Base-by-base conservation (phyloP, 92 coral and sea anemone species). In the Epizoanthus illoricatus region DNA sequence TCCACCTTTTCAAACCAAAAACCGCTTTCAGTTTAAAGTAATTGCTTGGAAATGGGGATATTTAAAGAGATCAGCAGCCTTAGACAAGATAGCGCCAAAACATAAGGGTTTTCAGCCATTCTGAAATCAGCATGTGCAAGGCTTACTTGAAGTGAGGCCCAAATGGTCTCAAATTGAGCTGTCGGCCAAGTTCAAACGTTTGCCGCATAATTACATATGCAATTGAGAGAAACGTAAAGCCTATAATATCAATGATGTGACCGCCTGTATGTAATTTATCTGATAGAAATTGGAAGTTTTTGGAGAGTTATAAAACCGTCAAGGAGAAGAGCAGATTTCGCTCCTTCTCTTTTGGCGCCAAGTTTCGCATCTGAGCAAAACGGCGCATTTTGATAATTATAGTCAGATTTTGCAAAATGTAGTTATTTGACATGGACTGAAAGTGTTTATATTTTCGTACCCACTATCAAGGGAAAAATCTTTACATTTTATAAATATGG, bases 191-290 rank as follows among this genome's bases (percentile, higher is more conserved):
- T 90, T 90, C 92, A 88, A 91, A 93, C 73, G 94, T 80, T 45
- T 83, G 89, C 97, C 94, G 88, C 91, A 55, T 85, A 69, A 88
- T 92, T 88, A 86, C 74, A 60, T 68, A 90, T 90, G 86, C 97
- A 71, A 72, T 64, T 24, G 79, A 81, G 84, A 84, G 84, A 80
- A 86, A 71, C 83, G 90, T 84, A 71, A 80, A 76, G 87, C 71
- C 79, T 74, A 76, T 90, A 87, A 92, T 90, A 92, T 91, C 85
- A 58, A 5, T 60, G 57, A 76, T 9, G 57, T 74, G 64, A 62
- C 71, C 52, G 57, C 69, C 56, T 63, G 64, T 39, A 39, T 71
- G 71, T 63, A 78, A 78, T 76, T 76, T 74, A 24, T 20, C 80
- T 55, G 65, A 56, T 55, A 55, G 21, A 63, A 41, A 20, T 36